These are phyloP conservation scores for Acleris literana DNA, from an alignment of 2,888 invertebrate species.

Conservation along the genomic window DNA sequence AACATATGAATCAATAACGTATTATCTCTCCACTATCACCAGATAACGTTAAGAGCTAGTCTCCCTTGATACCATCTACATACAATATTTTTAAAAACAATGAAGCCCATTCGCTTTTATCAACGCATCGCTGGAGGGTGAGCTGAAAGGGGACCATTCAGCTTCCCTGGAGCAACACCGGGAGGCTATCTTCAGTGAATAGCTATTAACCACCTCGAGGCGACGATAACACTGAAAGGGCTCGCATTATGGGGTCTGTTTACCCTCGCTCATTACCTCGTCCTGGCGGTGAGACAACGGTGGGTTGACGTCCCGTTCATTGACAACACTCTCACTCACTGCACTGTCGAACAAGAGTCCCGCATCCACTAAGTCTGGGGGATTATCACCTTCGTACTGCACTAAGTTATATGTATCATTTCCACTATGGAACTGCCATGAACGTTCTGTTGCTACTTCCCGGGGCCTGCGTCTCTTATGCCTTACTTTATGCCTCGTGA, in stretches of 20 bases:
- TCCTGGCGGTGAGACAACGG: conserved; percentile 75
- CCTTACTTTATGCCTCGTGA: conserved; percentile 73
- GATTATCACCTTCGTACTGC: conserved; percentile 80
- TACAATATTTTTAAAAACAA: conserved; percentile 74
- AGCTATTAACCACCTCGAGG: conserved; percentile 77
- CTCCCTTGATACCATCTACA: conserved; percentile 65
- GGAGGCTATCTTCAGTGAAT: conserved; percentile 73
- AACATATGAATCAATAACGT: conserved; percentile 22
- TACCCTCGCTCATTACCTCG: conserved; percentile 71
- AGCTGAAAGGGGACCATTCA: conserved; percentile 68
- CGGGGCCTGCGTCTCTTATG: conserved; percentile 77
- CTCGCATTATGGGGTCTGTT: conserved; percentile 61
- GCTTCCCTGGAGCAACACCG: conserved; percentile 64
- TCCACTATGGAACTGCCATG: conserved; percentile 82
- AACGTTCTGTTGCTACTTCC: conserved; percentile 66
- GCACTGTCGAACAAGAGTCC: conserved; percentile 68
- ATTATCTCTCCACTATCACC: conserved; percentile 41
- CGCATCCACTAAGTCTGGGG: conserved; percentile 72
- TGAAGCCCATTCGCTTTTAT: conserved; percentile 76
- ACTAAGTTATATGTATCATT: conserved; percentile 77
- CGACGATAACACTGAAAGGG: conserved; percentile 77
- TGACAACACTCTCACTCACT: conserved; percentile 79
- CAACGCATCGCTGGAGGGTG: conserved; percentile 74
- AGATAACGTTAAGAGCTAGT: conserved; percentile 66
- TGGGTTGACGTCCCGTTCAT: conserved; percentile 67